These are phyloP conservation scores for Drosophila diplacantha DNA, from an alignment of 2,888 invertebrate species.

Conservation along the genomic window DNA sequence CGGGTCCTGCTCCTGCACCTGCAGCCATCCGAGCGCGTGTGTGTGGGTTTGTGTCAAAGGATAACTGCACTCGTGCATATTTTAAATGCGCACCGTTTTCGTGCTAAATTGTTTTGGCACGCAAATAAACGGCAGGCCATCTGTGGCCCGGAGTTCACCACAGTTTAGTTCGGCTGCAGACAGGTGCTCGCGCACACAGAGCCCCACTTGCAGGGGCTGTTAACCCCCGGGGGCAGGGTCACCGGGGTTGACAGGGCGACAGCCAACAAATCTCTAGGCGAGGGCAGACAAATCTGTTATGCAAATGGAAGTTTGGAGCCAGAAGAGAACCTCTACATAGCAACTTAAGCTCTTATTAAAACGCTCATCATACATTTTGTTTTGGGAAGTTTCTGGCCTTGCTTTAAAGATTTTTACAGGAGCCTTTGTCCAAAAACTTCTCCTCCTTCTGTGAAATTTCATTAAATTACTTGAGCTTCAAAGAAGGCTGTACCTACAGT, in stretches of 20 bases:
- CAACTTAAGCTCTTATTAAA: slow-evolving; percentile 1
- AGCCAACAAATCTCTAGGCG: slow-evolving; percentile 61
- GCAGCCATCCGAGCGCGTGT: slow-evolving; percentile 35
- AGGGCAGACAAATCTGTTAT: slow-evolving; percentile 54
- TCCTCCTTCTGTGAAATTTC: not conserved
- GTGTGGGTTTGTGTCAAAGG: slow-evolving; percentile 58
- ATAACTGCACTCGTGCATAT: slow-evolving; percentile 67
- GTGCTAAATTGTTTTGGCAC: slow-evolving; percentile 73
- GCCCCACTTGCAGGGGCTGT: slow-evolving; percentile 46
- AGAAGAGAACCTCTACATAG: not conserved
- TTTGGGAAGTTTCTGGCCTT: not conserved
- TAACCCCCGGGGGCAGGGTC: slow-evolving; percentile 55
- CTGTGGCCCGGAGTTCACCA: slow-evolving; percentile 46
- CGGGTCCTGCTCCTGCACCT: slow-evolving; percentile 48
- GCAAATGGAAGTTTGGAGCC: slow-evolving; percentile 23
- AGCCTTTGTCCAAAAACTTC: not conserved
- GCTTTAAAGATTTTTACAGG: not conserved
- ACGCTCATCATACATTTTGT: not conserved
- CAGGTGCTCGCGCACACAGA: slow-evolving; percentile 43
- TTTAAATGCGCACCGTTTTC: slow-evolving; percentile 68
- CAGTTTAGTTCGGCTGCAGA: slow-evolving; percentile 19
- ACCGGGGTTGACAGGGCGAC: slow-evolving; percentile 40
- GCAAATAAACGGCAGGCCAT: slow-evolving; percentile 69
- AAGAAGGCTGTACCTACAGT: too few species aligned
- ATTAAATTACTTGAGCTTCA: not conserved